phyloP scores from a whole-genome alignment of 2,888 invertebrate genomes.

The Drosophila mettleri region DNA sequence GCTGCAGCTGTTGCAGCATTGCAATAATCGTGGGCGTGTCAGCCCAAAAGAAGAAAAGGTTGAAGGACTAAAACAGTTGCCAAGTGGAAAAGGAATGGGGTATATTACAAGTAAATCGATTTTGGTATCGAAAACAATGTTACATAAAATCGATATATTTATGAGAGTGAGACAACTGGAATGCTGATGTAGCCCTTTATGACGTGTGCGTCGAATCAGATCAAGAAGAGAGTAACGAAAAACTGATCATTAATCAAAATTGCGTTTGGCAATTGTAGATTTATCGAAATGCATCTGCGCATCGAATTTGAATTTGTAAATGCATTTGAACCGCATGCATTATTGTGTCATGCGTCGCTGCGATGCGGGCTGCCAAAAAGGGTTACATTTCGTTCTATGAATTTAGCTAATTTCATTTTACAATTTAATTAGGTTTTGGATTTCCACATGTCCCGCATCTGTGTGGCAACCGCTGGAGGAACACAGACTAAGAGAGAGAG shows the following conservation, averaged over 20 bases:
- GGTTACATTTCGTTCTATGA: slow-evolving; percentile 48
- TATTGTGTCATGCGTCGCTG: slow-evolving; percentile 45
- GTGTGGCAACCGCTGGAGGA: slow-evolving; percentile 14
- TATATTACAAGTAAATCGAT: not conserved
- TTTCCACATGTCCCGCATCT: slow-evolving; percentile 76
- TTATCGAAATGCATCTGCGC: slow-evolving; percentile 56
- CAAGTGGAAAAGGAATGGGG: not conserved
- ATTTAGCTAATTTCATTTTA: slow-evolving; percentile 73
- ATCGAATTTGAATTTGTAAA: slow-evolving; percentile 33
- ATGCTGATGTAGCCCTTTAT: not conserved
- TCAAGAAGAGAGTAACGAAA: slow-evolving; percentile 9
- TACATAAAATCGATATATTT: not conserved
- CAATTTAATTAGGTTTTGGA: slow-evolving; percentile 73
- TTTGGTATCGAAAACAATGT: not conserved
- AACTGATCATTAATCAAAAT: slow-evolving; percentile 48
- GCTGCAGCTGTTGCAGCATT: slow-evolving; percentile 29
- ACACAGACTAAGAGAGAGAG: not conserved
- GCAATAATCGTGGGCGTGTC: slow-evolving; percentile 28
- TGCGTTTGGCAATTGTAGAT: slow-evolving; percentile 31
- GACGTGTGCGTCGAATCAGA: slow-evolving; percentile 19
- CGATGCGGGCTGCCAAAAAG: slow-evolving; percentile 58
- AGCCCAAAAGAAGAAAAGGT: not conserved
- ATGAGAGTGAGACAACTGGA: not conserved
- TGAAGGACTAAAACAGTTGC: not conserved
- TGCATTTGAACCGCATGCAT: slow-evolving; percentile 18